Conservation (phyloP, 1,140 invertebrate species). For the Aleiodes sp. region DNA sequence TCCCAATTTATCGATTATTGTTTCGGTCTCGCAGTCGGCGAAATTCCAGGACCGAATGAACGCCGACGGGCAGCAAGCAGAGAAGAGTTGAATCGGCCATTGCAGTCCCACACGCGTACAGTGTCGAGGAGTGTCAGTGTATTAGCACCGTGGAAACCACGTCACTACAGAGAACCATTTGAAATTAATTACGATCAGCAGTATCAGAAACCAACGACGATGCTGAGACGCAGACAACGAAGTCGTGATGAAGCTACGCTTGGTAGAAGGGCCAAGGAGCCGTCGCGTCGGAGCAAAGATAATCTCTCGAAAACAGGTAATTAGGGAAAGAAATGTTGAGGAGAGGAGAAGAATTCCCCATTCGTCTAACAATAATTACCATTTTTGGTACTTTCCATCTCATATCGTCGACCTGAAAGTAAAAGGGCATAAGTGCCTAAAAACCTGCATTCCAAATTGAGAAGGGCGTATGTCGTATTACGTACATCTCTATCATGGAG, state of each 20-base stretch:
- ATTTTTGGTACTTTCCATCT: too few relatives aligned
- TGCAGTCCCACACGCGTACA: slow-evolving; percentile 75
- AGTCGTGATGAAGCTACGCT: slow-evolving; percentile 57
- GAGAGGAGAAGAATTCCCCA: too few relatives aligned
- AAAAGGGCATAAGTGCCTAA: too few relatives aligned
- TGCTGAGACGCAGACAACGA: slow-evolving; percentile 58
- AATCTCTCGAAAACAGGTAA: slow-evolving; percentile 60
- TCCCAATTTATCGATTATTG: not conserved
- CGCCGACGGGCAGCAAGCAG: slow-evolving; percentile 71
- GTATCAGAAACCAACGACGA: slow-evolving; percentile 57
- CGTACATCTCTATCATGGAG: too few relatives aligned
- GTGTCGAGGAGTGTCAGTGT: slow-evolving; percentile 85
- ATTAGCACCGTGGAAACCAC: slow-evolving; percentile 83
- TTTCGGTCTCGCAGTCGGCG: slow-evolving; percentile 70
- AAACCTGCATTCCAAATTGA: too few relatives aligned
- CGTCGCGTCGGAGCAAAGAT: slow-evolving; percentile 55
- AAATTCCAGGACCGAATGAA: slow-evolving; percentile 75
- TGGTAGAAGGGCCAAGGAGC: slow-evolving; percentile 57
- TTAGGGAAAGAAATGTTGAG: not conserved
- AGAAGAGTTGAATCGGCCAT: slow-evolving; percentile 73
- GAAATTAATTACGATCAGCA: slow-evolving; percentile 82
- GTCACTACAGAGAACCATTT: slow-evolving; percentile 75
- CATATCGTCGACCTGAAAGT: too few relatives aligned
- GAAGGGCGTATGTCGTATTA: too few relatives aligned
- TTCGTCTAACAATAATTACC: too few relatives aligned